phyloP scores from a whole-genome alignment of 2,113 vertebrate genomes.

The Apistogramma diplotaenia region DNA sequence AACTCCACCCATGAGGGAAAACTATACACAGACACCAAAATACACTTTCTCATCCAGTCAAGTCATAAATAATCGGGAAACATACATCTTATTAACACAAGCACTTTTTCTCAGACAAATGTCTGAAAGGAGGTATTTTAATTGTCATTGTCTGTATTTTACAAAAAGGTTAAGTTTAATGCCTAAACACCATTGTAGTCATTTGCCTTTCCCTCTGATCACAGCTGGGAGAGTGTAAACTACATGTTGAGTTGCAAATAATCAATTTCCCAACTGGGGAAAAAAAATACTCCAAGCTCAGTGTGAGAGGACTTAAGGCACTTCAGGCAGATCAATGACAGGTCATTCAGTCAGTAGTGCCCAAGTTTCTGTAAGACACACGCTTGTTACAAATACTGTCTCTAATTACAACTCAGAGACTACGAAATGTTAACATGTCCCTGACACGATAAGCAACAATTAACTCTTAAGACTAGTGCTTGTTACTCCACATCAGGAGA shows the following conservation, averaged over 20 bases:
- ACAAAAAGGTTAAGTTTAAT: not conserved
- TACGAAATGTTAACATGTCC: slow-evolving; percentile 21
- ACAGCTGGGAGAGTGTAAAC: not conserved
- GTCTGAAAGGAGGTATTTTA: slow-evolving; percentile 28
- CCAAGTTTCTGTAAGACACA: slow-evolving; percentile 39
- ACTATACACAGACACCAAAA: not conserved
- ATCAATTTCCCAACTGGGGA: not conserved
- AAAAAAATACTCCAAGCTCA: slow-evolving; percentile 1
- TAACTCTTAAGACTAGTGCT: slow-evolving; percentile 49
- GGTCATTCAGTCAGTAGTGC: slow-evolving; percentile 60
- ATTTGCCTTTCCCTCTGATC: not conserved
- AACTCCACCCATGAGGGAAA: not conserved
- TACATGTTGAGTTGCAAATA: not conserved
- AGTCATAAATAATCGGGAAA: slow-evolving; percentile 52
- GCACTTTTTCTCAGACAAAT: not conserved
- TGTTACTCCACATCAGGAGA: slow-evolving; percentile 10
- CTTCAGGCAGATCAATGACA: slow-evolving; percentile 55
- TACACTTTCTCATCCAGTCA: slow-evolving; percentile 29
- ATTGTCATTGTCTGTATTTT: not conserved
- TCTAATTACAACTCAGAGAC: slow-evolving; percentile 73
- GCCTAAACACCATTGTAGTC: not conserved
- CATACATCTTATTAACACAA: not conserved
- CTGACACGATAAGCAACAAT: slow-evolving; percentile 8
- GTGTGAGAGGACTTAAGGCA: slow-evolving; percentile 58
- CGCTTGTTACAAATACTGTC: slow-evolving; percentile 29